Conservation (phyloP, 2,113 vertebrate genomes). For the Euleptes europaea region DNA sequence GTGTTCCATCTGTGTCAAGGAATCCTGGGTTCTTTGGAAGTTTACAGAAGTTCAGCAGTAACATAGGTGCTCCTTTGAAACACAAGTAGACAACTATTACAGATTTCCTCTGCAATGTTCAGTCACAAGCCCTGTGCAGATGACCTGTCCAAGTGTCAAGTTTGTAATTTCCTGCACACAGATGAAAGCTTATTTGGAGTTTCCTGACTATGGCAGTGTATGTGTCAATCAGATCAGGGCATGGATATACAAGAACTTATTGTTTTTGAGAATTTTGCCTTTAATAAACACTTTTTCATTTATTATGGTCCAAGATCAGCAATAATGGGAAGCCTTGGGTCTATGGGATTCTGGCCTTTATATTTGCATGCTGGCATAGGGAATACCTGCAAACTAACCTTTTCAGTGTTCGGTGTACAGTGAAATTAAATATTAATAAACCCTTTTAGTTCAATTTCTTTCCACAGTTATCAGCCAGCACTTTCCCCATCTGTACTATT, state of each 20-base stretch:
- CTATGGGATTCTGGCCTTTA: neutral
- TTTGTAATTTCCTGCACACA: neutral
- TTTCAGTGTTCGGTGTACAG: too few relatives aligned
- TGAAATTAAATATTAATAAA: neutral
- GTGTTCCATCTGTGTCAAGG: neutral
- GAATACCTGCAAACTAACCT: neutral
- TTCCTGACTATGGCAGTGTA: neutral
- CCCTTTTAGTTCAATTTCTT: slow-evolving; percentile 7
- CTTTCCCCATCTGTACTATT: slow-evolving; percentile 21
- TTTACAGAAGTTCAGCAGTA: too few relatives aligned
- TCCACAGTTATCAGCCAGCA: neutral
- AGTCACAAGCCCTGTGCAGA: too few relatives aligned
- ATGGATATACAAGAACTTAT: neutral
- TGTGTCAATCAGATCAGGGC: neutral
- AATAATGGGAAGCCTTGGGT: neutral
- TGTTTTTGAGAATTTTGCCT: too few relatives aligned
- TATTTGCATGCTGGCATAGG: neutral
- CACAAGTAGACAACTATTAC: too few relatives aligned
- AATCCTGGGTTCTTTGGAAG: too few relatives aligned
- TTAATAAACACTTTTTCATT: neutral
- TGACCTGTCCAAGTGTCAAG: too few relatives aligned
- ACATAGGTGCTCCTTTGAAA: too few relatives aligned
- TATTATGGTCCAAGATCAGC: too few relatives aligned
- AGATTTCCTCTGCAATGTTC: too few relatives aligned
- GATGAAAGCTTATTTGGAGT: neutral